Conservation (phyloP, 2,113 vertebrate genomes). For the Turnix velox region DNA sequence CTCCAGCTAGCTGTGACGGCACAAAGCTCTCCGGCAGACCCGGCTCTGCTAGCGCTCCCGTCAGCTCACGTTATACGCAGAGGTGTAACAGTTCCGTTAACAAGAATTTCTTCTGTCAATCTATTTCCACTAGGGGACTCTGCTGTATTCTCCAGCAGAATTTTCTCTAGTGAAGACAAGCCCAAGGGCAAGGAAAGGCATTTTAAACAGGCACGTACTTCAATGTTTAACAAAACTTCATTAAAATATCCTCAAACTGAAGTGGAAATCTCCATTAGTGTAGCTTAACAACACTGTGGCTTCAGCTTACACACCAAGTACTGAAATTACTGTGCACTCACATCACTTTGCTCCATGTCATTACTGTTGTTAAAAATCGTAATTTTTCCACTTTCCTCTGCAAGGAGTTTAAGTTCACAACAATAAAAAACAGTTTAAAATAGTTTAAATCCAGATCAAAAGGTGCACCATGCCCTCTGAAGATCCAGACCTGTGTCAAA, state of each 20-base stretch:
- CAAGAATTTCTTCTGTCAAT: not conserved
- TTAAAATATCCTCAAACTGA: not conserved
- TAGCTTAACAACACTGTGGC: rapidly evolving
- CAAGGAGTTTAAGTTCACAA: not conserved
- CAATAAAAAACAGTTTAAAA: not conserved
- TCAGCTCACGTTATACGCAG: not conserved
- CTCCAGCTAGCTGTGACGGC: not conserved
- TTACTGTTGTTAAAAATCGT: not conserved
- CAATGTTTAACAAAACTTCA: not conserved
- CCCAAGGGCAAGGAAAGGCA: not conserved
- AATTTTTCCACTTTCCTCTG: not conserved
- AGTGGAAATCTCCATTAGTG: not conserved
- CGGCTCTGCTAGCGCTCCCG: not conserved
- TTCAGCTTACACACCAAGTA: not conserved
- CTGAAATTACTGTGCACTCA: not conserved
- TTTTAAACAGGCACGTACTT: not conserved
- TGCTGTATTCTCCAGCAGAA: not conserved
- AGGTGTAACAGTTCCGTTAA: not conserved
- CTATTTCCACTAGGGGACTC: conserved; percentile 24
- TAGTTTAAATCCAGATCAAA: not conserved
- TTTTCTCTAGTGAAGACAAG: not conserved
- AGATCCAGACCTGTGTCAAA: not conserved
- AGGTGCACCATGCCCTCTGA: not conserved
- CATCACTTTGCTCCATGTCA: not conserved
- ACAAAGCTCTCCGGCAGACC: not conserved